Conservation (phyloP, 2,797 vertebrate genomes). For the Syngnathus rostellatus region DNA sequence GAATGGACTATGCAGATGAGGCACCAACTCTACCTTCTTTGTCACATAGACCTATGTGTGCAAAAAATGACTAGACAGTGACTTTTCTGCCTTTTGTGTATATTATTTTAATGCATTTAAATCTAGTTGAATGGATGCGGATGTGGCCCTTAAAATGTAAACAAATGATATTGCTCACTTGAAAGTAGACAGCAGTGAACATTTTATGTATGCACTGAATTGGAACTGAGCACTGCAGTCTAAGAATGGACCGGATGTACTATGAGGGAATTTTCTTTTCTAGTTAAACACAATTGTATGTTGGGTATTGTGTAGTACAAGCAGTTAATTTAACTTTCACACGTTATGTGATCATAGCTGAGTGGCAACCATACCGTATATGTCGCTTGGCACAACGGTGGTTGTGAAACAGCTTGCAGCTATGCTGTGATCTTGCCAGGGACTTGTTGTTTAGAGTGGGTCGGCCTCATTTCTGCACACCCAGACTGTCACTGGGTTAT, state of each 20-base stretch:
- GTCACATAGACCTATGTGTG: neutral
- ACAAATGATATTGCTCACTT: neutral
- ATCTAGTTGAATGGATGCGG: neutral
- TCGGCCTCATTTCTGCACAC: slow-evolving; percentile 39
- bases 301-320: too few relatives aligned
- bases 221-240: neutral
- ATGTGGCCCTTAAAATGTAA: neutral
- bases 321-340: neutral
- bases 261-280: too few relatives aligned
- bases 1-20: slow-evolving; percentile 50
- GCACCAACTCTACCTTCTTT: neutral
- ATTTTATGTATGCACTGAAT: neutral
- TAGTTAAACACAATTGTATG: too few relatives aligned
- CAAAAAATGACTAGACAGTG: too few relatives aligned
- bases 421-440: slow-evolving; percentile 47
- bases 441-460: slow-evolving; percentile 46
- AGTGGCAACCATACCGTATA: slow-evolving; percentile 21
- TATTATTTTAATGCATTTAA: neutral
- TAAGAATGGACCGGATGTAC: too few relatives aligned
- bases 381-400: slow-evolving; percentile 38
- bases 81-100: too few relatives aligned
- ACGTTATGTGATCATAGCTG: slow-evolving; percentile 12
- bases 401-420: slow-evolving; percentile 15
- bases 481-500: slow-evolving; percentile 48
- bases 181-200: neutral